These are phyloP conservation scores for Panagrolaimus sp. DNA, from an alignment of 1,140 invertebrate genomes.

Conservation along the genomic window DNA sequence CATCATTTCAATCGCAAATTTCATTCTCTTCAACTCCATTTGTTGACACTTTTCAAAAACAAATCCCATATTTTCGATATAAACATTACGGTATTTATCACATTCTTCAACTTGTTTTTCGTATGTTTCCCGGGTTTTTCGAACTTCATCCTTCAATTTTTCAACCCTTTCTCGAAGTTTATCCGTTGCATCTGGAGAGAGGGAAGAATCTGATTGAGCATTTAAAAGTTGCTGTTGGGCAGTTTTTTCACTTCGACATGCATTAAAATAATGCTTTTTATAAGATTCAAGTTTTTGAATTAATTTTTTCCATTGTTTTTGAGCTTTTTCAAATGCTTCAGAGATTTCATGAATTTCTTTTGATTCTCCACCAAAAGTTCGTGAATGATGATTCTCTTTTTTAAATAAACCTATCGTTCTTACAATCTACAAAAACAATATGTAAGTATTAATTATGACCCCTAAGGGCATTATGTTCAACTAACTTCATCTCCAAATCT, in stretches of 20 bases:
- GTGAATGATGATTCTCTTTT: slow-evolving; percentile 55
- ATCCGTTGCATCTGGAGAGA: slow-evolving; percentile 24
- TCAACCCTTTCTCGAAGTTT: slow-evolving; percentile 47
- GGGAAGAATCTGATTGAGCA: slow-evolving; percentile 29
- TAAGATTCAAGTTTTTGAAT: slow-evolving; percentile 45
- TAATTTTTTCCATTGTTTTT: slow-evolving; percentile 56
- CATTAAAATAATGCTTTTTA: slow-evolving; percentile 47
- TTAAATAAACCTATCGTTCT: slow-evolving; percentile 53
- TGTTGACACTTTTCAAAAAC: slow-evolving; percentile 59
- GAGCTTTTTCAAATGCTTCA: slow-evolving; percentile 58
- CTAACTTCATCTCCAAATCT: slow-evolving; percentile 44
- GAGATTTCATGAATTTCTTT: slow-evolving; percentile 57
- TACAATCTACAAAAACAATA: slow-evolving; percentile 38
- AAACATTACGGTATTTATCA: slow-evolving; percentile 40
- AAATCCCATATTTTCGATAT: slow-evolving; percentile 56
- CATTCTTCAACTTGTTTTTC: slow-evolving; percentile 49
- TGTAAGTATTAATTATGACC: no score
- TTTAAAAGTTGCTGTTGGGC: slow-evolving; percentile 53
- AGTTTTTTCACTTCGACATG: slow-evolving; percentile 54
- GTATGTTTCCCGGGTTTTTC: slow-evolving; percentile 40
- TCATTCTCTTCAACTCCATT: slow-evolving; percentile 51
- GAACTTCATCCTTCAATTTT: slow-evolving; percentile 51
- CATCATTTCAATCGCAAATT: slow-evolving; percentile 56
- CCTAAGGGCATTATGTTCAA: background rate
- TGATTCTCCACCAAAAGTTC: slow-evolving; percentile 44